phyloP scores from a whole-genome alignment of 2,113 vertebrate genomes.

The Hydropotes inermis region DNA sequence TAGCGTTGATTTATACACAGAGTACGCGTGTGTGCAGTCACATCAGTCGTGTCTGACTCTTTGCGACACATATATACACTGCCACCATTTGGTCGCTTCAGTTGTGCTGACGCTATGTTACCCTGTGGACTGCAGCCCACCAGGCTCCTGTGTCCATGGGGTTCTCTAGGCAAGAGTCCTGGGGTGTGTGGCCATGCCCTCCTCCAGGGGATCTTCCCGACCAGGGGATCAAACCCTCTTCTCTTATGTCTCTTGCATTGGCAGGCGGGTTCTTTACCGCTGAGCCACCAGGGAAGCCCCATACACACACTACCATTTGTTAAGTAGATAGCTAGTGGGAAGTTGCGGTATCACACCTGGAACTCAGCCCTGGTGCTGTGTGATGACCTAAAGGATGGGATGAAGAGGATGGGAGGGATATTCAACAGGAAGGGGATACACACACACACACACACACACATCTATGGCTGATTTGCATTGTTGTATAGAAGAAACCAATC shows the following conservation, averaged over 20 bases:
- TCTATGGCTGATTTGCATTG: neutral
- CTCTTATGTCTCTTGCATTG: neutral
- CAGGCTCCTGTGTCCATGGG: neutral
- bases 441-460: accelerated
- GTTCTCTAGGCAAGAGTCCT: neutral
- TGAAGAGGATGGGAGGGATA: neutral
- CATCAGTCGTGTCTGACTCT: neutral
- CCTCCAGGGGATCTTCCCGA: neutral
- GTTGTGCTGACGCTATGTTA: accelerated
- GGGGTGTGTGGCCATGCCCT: neutral
- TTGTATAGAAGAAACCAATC: neutral
- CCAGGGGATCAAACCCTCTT: neutral
- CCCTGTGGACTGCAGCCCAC: neutral
- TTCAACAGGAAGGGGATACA: neutral
- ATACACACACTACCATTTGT: neutral
- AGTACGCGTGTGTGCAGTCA: neutral
- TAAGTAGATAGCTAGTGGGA: neutral
- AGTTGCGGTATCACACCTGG: neutral
- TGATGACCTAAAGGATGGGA: neutral
- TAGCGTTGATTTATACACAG: accelerated
- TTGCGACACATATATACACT: neutral
- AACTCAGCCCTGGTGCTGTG: neutral
- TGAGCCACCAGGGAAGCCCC: neutral
- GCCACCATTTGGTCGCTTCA: neutral
- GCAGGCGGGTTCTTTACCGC: neutral